phyloP scores from a whole-genome alignment of 2,113 vertebrate species.

The Motacilla tschutschensis region DNA sequence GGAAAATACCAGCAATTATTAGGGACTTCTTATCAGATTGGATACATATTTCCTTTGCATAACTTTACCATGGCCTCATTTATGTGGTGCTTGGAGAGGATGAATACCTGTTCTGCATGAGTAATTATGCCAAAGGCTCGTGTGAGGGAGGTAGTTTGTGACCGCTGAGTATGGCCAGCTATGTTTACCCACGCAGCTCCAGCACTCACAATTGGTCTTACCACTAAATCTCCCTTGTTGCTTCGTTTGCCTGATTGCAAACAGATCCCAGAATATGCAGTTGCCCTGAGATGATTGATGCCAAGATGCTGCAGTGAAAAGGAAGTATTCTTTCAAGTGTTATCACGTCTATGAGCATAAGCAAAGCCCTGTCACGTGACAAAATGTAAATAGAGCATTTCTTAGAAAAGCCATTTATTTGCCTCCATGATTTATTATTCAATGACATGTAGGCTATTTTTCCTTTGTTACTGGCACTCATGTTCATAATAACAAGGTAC shows the following conservation, averaged over 20 bases:
- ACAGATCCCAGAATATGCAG: constrained; percentile 12
- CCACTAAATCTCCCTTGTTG: neutral
- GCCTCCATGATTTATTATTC: constrained; percentile 35
- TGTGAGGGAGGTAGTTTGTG: constrained; percentile 32
- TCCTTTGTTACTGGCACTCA: constrained; percentile 33
- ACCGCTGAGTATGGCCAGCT: constrained; percentile 13
- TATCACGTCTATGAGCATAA: neutral
- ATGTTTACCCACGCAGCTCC: constrained; percentile 15
- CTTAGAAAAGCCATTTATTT: constrained; percentile 37
- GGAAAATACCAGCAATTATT: constrained; percentile 68
- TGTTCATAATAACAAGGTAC: constrained; percentile 33
- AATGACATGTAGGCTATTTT: constrained; percentile 30
- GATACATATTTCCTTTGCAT: constrained; percentile 20
- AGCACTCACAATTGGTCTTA: neutral
- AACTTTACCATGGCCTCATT: constrained; percentile 47
- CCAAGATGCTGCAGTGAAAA: constrained; percentile 9
- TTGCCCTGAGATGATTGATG: constrained; percentile 15
- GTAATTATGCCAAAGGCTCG: constrained; percentile 43
- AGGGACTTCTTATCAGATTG: constrained; percentile 63
- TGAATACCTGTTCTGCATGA: constrained; percentile 59
- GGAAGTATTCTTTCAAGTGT: constrained; percentile 6
- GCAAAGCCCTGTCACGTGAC: neutral
- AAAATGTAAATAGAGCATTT: constrained; percentile 45
- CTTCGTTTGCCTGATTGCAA: constrained; percentile 4
- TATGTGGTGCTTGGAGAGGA: constrained; percentile 47